Base-by-base conservation (phyloP, 2,888 invertebrate genomes). In the Chrysina gloriosa region DNA sequence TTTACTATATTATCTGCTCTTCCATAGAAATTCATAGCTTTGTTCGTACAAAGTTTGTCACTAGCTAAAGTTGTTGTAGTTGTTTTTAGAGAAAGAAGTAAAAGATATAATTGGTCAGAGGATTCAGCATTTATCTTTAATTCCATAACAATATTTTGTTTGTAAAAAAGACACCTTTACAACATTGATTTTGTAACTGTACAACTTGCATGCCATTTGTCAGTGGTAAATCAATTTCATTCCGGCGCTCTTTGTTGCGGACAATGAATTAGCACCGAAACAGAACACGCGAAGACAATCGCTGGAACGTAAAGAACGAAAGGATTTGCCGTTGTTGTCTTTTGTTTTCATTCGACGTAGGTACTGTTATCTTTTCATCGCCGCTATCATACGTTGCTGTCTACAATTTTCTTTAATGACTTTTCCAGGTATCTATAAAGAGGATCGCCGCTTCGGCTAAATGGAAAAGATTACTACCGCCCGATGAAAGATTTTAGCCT, bases 391-490 rank as follows among this genome's bases (percentile, higher is more conserved):
- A 56, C 23, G 19, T 29, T 36, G n/a, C 11, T 36, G 56, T 36
- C 34, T 50, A 50, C 50, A 27, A 50, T 23, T 56, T 34, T 56
- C 21, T 23, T 56, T 56, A 56, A 56, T 56, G 36, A 36, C 56
- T 56, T 56, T 56, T 56, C 56, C 11, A 25, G 21, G 56, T 56
- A 56, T 27, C 16, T 9, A 27, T 50, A 19, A 56, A 36, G 36
- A 21, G 36, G 11, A 1, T 21, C 56, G 29, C 16, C 45, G 45
- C 21, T 45, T 45, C 27, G 7, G 6, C 11, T 50, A 50, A 29
- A 50, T 71, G 58, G 64, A 71, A 29, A 45, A 45, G 45, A 45
- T 45, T 45, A 45, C 21, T 19, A 21, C 19, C 21, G 6, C 7
- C 9, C 16, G 7, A 45, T 31, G 31, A 16, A 45, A 21, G 19